Percentiles rank a stretch among this genome's conserved stretches.
Evolutionary conservation across 2,888 invertebrate genomes (phyloP).

Genomic region (Metalampra italica): DNA sequence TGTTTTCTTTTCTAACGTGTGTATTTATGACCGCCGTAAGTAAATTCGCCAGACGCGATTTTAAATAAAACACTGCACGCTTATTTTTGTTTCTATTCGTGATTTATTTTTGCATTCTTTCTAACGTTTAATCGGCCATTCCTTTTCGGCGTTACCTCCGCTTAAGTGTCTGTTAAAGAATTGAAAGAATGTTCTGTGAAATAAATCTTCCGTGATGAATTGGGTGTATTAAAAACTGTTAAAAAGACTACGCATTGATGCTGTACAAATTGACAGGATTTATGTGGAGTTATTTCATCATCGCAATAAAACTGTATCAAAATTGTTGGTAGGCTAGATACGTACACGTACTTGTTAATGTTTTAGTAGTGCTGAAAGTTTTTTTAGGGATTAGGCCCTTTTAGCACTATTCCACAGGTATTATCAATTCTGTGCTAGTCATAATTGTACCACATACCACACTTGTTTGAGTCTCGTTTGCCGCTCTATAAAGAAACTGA

Average conservation of each 20-base stretch:
- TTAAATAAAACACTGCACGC: slow-evolving; percentile 13
- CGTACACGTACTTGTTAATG: too few species aligned
- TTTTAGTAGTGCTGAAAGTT: not conserved
- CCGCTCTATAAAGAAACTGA: too few species aligned
- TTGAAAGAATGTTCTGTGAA: not conserved
- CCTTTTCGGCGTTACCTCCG: slow-evolving; percentile 1
- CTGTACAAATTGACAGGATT: too few species aligned
- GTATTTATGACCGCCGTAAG: slow-evolving; percentile 34
- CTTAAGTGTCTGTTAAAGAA: not conserved
- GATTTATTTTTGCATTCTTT: slow-evolving; percentile 25
- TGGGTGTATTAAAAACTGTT: not conserved
- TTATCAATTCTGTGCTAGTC: too few species aligned
- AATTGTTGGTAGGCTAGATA: too few species aligned
- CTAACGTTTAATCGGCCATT: slow-evolving; percentile 12
- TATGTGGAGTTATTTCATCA: too few species aligned
- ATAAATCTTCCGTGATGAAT: not conserved
- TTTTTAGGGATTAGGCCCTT: too few species aligned
- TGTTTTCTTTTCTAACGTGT: not conserved
- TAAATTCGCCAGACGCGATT: slow-evolving; percentile 27
- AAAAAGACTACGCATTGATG: too few species aligned
- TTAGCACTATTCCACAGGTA: too few species aligned
- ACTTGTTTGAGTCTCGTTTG: too few species aligned
- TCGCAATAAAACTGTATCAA: too few species aligned
- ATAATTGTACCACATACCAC: too few species aligned
- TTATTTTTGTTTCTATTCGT: slow-evolving; percentile 24